Percentiles rank a stretch among this genome's conserved stretches.
These are phyloP conservation scores for Anas capensis DNA, from an alignment of 2,797 vertebrate species.

Conservation along the genomic window DNA sequence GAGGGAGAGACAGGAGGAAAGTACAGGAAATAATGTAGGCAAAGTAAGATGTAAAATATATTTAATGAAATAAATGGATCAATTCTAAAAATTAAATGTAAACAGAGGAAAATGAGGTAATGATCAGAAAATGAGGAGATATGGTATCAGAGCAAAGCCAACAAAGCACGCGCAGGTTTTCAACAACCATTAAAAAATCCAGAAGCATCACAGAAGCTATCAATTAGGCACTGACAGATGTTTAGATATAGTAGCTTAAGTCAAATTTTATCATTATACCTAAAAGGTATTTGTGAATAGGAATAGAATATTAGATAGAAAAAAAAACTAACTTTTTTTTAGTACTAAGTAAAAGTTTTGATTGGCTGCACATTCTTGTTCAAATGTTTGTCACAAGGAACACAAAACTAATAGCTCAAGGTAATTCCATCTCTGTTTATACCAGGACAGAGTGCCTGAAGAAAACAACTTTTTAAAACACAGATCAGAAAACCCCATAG, in stretches of 20 bases:
- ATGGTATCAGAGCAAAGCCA: slow-evolving; percentile 60
- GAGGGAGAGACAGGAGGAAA: slow-evolving; percentile 91
- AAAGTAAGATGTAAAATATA: slow-evolving; percentile 75
- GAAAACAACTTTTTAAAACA: neutral
- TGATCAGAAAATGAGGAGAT: slow-evolving; percentile 69
- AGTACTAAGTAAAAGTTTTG: neutral
- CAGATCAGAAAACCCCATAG: neutral
- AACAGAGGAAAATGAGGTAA: slow-evolving; percentile 62
- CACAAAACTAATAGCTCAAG: neutral
- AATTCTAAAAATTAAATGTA: slow-evolving; percentile 63
- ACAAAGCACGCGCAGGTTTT: slow-evolving; percentile 44
- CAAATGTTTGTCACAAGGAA: neutral
- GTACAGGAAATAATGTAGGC: slow-evolving; percentile 83
- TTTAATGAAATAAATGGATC: slow-evolving; percentile 63
- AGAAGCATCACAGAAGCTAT: neutral
- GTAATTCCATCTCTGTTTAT: neutral
- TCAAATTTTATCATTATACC: neutral
- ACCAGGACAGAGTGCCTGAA: neutral
- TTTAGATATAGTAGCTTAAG: neutral
- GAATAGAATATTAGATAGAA: neutral
- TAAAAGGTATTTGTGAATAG: neutral
- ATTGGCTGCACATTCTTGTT: neutral
- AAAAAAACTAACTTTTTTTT: neutral
- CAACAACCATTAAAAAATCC: neutral
- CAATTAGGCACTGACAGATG: neutral